A percentile compares a stretch with the other conserved stretches of the same genome.
phyloP scores from a whole-genome alignment of 2,888 invertebrate species.

The Meandrusa payeni region DNA sequence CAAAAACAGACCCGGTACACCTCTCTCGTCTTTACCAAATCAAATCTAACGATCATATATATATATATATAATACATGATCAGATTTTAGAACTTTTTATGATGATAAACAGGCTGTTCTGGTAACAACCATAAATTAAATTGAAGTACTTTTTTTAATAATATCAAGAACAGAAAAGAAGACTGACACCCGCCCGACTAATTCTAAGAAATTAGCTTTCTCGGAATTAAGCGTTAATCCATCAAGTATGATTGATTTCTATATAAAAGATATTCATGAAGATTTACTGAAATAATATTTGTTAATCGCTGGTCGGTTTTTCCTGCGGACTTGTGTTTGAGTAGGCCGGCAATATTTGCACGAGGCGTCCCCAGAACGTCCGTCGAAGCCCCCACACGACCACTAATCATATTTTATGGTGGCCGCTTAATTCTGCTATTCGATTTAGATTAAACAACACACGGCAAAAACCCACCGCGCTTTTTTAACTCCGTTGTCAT shows the following conservation, averaged over 20 bases:
- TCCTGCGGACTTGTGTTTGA: conserved; percentile 48
- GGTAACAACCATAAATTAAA: no score
- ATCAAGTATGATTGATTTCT: conserved; percentile 14
- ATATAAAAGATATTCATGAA: conserved; percentile 33
- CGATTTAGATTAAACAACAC: conserved; percentile 63
- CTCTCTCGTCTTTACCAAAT: no score
- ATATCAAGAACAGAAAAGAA: no score
- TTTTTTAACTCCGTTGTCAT: conserved; percentile 31
- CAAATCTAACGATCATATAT: no score
- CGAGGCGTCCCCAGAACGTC: conserved; percentile 49
- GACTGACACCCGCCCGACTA: no score
- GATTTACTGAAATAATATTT: conserved; percentile 52
- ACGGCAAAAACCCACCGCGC: conserved; percentile 35
- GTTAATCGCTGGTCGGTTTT: conserved; percentile 43
- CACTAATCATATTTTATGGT: conserved; percentile 77
- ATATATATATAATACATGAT: no score
- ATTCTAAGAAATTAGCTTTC: no score
- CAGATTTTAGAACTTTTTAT: no score
- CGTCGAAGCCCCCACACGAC: conserved; percentile 47
- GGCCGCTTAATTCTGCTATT: conserved; percentile 51
- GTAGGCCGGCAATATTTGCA: conserved; percentile 56
- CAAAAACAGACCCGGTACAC: no score
- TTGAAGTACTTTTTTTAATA: no score
- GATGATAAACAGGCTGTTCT: no score
- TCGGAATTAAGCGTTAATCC: conserved; percentile 1